A percentile compares a stretch with the other conserved stretches of the same genome.
phyloP scores from a whole-genome alignment of 2,888 invertebrate genomes.

The Caenorhabditis japonica region DNA sequence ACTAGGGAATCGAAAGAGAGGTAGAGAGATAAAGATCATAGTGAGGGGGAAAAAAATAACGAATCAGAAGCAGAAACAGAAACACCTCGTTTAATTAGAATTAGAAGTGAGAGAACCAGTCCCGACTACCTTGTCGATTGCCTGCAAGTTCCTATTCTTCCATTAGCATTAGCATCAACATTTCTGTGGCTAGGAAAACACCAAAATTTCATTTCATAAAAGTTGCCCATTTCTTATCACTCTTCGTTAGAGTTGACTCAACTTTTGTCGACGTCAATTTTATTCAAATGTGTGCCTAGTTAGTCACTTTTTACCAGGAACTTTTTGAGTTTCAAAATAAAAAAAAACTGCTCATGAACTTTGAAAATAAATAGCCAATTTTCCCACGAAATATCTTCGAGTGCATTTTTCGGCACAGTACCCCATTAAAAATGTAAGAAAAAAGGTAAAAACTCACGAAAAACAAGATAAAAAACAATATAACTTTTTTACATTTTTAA shows the following conservation, averaged over 20 bases:
- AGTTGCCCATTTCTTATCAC: conserved; percentile 1
- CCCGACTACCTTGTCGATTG: conserved; percentile 3
- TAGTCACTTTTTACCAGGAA: conserved; percentile 17
- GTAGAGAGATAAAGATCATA: no score
- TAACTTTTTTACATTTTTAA: no score
- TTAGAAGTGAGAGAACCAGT: conserved; percentile 36
- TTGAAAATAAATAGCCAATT: background rate
- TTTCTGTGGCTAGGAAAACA: conserved; percentile 10
- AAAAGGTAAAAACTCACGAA: no score
- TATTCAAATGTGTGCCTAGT: conserved; percentile 23
- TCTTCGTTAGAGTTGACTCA: conserved; percentile 24
- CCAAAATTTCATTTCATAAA: background rate
- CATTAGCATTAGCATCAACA: background rate
- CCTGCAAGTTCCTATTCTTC: background rate
- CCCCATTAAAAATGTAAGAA: no score
- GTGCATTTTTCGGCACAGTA: no score
- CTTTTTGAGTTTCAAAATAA: conserved; percentile 3
- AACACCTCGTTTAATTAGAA: conserved; percentile 8
- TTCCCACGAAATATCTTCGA: background rate
- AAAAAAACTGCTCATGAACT: background rate
- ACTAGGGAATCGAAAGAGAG: no score
- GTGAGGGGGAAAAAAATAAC: no score
- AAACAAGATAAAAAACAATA: no score
- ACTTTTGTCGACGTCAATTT: conserved; percentile 17
- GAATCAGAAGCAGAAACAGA: background rate